Percentiles rank a stretch among this genome's conserved stretches.
Conservation (phyloP, 1,140 invertebrate genomes). For the Campoletis sonorensis region DNA sequence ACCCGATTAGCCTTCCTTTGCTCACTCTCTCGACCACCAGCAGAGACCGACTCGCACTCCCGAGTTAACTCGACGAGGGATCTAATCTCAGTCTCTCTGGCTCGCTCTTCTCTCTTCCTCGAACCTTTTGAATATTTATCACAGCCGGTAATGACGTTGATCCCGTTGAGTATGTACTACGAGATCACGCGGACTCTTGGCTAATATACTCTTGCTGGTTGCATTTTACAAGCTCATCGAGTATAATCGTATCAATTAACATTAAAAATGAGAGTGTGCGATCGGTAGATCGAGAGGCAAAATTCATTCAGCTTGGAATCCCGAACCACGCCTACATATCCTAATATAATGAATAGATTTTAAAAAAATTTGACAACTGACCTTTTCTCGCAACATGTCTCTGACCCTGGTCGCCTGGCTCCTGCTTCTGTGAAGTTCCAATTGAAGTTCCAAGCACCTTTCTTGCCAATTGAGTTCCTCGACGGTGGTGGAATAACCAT, state of each 20-base stretch:
- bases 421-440: constrained; percentile 88
- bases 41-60: not conserved
- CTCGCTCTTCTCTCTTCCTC: not conserved
- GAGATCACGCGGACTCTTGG: not conserved
- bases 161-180: not conserved
- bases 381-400: constrained; percentile 91
- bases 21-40: not conserved
- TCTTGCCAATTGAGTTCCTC: constrained; percentile 87
- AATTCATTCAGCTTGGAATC: too few relatives aligned
- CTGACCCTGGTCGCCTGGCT: constrained; percentile 90
- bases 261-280: too few relatives aligned
- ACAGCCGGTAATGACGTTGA: constrained; percentile 9
- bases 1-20: constrained; percentile 32
- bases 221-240: too few relatives aligned
- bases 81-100: constrained; percentile 17
- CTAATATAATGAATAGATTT: too few relatives aligned
- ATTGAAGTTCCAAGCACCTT: constrained; percentile 87
- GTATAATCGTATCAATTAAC: too few relatives aligned
- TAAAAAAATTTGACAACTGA: constrained; percentile 69
- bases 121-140: constrained; percentile 36
- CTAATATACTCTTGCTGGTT: not conserved
- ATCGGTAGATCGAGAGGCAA: too few relatives aligned
- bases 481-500: constrained; percentile 70
- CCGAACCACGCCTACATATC: too few relatives aligned
- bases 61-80: constrained; percentile 37